These are phyloP conservation scores for Anoplolepis gracilipes DNA, from an alignment of 1,140 invertebrate genomes.

Conservation along the genomic window DNA sequence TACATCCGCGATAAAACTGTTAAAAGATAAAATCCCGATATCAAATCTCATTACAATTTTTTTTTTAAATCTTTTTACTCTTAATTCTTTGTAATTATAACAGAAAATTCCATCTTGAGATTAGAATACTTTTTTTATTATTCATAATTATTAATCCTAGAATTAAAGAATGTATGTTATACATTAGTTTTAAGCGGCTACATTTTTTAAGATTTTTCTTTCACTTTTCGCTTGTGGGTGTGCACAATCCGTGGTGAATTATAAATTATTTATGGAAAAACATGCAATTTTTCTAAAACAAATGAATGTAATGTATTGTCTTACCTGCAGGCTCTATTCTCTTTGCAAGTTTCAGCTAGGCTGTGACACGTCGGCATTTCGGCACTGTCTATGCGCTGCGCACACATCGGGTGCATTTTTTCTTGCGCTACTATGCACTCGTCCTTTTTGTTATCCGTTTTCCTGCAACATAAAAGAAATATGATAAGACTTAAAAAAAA, in stretches of 20 bases:
- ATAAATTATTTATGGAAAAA: slow-evolving; percentile 27
- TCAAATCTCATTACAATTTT: background rate
- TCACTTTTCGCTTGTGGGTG: background rate
- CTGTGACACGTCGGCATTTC: slow-evolving; percentile 93
- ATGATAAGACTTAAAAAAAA: background rate
- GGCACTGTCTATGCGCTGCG: slow-evolving; percentile 90
- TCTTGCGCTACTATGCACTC: slow-evolving; percentile 95
- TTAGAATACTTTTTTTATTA: background rate
- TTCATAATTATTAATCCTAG: background rate
- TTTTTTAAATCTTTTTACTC: background rate
- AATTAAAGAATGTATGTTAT: background rate
- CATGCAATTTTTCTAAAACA: slow-evolving; percentile 34
- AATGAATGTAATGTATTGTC: slow-evolving; percentile 27
- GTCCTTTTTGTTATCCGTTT: slow-evolving; percentile 93
- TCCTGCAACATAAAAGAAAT: slow-evolving; percentile 85
- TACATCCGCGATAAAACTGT: background rate
- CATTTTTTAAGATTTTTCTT: background rate
- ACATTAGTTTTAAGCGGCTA: background rate
- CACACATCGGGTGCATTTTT: slow-evolving; percentile 94
- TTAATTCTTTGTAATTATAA: background rate
- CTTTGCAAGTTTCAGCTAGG: slow-evolving; percentile 92
- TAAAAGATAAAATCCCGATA: background rate
- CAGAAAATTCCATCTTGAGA: background rate
- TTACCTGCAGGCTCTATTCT: slow-evolving; percentile 91
- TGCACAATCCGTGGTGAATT: background rate